phyloP scores from a whole-genome alignment of 2,888 invertebrate genomes.

The Neoitamus cyanurus region DNA sequence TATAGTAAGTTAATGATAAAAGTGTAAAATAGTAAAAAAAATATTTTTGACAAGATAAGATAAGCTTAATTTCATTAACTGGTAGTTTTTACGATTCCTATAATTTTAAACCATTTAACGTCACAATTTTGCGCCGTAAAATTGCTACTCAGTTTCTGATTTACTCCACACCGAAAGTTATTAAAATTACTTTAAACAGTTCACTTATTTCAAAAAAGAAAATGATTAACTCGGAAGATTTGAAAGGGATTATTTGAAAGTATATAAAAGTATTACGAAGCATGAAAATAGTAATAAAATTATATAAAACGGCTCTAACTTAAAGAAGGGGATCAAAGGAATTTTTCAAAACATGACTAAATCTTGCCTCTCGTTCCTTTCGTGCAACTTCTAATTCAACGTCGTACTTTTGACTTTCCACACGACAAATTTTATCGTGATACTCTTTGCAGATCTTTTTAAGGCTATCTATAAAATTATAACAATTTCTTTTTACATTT shows the following conservation, averaged over 20 bases:
- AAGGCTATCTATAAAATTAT: slow-evolving; percentile 60
- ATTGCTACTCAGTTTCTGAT: neutral
- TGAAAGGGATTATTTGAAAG: slow-evolving; percentile 1
- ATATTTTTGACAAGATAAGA: too few species aligned
- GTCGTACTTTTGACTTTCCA: slow-evolving; percentile 87
- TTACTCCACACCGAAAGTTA: neutral
- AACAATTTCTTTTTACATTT: slow-evolving; percentile 16
- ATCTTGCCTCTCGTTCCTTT: slow-evolving; percentile 94
- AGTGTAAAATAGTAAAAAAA: too few species aligned
- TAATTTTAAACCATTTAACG: too few species aligned
- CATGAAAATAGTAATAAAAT: slow-evolving; percentile 4
- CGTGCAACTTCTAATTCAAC: slow-evolving; percentile 95
- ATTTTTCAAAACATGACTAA: slow-evolving; percentile 51
- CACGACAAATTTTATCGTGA: slow-evolving; percentile 63
- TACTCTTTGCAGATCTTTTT: slow-evolving; percentile 63
- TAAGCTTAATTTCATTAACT: too few species aligned
- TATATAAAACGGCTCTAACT: slow-evolving; percentile 8
- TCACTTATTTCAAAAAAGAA: neutral
- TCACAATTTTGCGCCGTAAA: too few species aligned
- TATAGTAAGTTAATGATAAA: too few species aligned
- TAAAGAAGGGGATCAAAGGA: slow-evolving; percentile 8
- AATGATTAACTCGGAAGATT: neutral
- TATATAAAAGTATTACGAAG: slow-evolving; percentile 15
- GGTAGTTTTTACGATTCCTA: too few species aligned
- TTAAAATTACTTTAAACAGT: neutral